phyloP scores from a whole-genome alignment of 2,113 vertebrate genomes.

The Grallaria varia region DNA sequence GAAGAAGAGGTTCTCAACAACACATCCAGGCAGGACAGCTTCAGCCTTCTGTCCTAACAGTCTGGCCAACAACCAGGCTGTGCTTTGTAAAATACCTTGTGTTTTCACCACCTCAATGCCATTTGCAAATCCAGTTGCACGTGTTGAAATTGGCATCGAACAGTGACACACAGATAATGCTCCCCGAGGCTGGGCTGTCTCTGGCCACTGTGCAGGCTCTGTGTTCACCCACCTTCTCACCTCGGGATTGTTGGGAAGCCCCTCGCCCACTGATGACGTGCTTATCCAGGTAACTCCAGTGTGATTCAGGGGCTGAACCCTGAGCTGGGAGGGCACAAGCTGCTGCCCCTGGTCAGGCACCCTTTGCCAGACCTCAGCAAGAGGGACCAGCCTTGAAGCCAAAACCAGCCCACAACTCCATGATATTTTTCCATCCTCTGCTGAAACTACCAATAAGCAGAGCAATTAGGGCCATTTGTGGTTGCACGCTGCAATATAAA shows the following conservation, averaged over 20 bases:
- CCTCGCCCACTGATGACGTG: accelerated
- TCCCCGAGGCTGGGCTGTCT: background rate
- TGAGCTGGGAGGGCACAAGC: accelerated
- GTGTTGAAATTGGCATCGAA: background rate
- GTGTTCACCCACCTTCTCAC: background rate
- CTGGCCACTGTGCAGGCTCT: background rate
- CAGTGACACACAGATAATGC: background rate
- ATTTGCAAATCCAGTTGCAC: background rate
- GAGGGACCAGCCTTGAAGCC: background rate
- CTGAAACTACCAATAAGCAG: background rate
- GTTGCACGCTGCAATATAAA: background rate
- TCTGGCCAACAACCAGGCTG: background rate
- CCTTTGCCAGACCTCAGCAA: background rate
- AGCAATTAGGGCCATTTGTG: conserved; percentile 17
- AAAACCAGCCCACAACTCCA: background rate
- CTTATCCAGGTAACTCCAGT: background rate
- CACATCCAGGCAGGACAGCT: background rate
- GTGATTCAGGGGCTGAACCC: background rate
- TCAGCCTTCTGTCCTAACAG: background rate
- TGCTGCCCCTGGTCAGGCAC: background rate
- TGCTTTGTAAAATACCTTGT: background rate
- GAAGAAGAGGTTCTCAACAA: background rate
- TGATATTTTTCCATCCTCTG: background rate
- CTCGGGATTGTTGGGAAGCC: background rate
- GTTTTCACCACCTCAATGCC: background rate